Evolutionary conservation across 2,113 vertebrate genomes (phyloP).

Genomic region (Crocuta crocuta): DNA sequence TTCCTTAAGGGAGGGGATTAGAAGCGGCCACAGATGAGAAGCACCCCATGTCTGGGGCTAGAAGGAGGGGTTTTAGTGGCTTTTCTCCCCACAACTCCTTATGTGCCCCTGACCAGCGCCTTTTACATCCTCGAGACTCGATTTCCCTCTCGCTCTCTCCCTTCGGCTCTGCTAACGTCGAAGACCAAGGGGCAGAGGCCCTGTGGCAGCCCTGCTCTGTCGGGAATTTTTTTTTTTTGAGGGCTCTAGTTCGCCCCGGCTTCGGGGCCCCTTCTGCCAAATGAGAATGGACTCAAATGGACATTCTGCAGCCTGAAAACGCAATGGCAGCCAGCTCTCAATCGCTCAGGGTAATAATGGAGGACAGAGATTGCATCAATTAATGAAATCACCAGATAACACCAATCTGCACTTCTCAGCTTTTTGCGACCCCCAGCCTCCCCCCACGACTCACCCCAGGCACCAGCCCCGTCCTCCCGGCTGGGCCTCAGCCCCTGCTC

Average conservation of each 20-base stretch:
- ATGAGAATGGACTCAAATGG: neutral
- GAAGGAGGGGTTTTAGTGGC: neutral
- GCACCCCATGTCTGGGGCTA: neutral
- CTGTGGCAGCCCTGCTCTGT: neutral
- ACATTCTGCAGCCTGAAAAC: neutral
- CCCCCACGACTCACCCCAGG: neutral
- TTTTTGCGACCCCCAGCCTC: neutral
- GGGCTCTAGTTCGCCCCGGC: neutral
- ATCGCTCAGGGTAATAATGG: neutral
- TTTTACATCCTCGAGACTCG: neutral
- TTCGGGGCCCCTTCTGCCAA: neutral
- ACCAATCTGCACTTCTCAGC: neutral
- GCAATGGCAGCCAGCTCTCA: neutral
- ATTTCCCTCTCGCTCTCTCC: slow-evolving; percentile 9
- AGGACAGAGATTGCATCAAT: neutral
- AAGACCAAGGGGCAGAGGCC: neutral
- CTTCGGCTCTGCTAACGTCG: rapidly evolving
- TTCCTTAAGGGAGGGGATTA: neutral
- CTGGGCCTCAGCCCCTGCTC: too few species aligned
- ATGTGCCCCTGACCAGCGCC: neutral
- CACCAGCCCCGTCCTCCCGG: rapidly evolving
- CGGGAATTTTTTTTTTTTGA: neutral
- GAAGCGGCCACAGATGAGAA: too few species aligned
- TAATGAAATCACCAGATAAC: neutral
- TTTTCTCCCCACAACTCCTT: neutral